Evolutionary conservation across 2,797 vertebrate genomes (phyloP).

Genomic region (Sebastes taczanowskii): DNA sequence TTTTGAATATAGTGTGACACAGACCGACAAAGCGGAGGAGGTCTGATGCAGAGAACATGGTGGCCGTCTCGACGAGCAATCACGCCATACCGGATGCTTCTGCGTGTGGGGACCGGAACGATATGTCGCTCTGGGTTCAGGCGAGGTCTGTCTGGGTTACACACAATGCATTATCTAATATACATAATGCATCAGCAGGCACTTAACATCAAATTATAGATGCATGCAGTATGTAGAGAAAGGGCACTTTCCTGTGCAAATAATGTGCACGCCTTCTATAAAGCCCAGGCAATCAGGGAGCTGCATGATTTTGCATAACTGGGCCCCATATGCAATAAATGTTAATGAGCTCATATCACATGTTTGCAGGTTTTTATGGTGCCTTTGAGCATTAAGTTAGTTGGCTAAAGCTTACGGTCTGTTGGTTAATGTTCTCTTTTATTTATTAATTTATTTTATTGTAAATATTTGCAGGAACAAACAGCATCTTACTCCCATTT

Average conservation of each 20-base stretch:
- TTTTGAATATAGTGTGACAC: conserved; percentile 10
- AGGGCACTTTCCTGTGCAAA: conserved; percentile 62
- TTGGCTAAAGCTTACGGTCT: not conserved
- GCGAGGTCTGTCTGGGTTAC: conserved; percentile 59
- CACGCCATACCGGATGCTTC: not conserved
- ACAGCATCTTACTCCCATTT: not conserved
- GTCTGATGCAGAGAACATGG: conserved; percentile 14
- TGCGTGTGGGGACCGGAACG: conserved; percentile 9
- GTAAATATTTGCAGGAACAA: conserved; percentile 11
- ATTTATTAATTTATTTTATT: not conserved
- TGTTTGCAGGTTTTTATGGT: conserved; percentile 46
- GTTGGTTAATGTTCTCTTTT: conserved; percentile 2
- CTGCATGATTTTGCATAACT: conserved; percentile 62
- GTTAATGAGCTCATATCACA: conserved; percentile 52
- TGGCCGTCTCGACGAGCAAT: conserved; percentile 8
- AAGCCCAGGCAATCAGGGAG: conserved; percentile 52
- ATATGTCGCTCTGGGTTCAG: conserved; percentile 40
- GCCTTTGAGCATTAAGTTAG: conserved; percentile 7
- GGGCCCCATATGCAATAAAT: conserved; percentile 43
- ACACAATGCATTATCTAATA: conserved; percentile 75
- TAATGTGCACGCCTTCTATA: conserved; percentile 62
- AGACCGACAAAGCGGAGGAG: not conserved
- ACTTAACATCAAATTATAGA: conserved; percentile 79
- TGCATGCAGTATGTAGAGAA: conserved; percentile 57
- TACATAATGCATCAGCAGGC: conserved; percentile 78